A percentile compares a stretch with the other conserved stretches of the same genome.
phyloP scores from a whole-genome alignment of 1,140 invertebrate genomes.

The Idris sp. region DNA sequence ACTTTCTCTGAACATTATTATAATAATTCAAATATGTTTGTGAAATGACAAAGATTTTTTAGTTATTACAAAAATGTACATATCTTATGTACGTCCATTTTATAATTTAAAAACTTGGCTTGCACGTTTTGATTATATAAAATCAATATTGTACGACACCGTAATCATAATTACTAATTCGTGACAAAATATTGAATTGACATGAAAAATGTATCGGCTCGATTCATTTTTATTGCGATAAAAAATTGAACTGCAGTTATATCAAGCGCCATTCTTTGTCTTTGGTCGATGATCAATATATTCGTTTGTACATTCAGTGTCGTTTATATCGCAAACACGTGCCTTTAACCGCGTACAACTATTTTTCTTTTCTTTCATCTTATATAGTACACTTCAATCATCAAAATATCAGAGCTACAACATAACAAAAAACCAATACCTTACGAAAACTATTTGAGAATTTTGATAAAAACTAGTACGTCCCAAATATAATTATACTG shows the following conservation, averaged over 20 bases:
- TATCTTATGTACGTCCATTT: too few relatives aligned
- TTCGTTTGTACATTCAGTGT: slow-evolving; percentile 52
- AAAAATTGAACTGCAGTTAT: slow-evolving; percentile 36
- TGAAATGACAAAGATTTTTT: too few relatives aligned
- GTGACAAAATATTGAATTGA: slow-evolving; percentile 20
- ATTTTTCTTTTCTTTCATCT: slow-evolving; percentile 28
- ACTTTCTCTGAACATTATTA: too few relatives aligned
- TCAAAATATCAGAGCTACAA: slow-evolving; percentile 53
- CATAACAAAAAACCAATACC: slow-evolving; percentile 56
- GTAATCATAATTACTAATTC: too few relatives aligned
- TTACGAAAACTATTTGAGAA: too few relatives aligned
- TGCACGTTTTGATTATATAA: too few relatives aligned
- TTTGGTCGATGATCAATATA: slow-evolving; percentile 43
- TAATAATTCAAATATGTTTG: too few relatives aligned
- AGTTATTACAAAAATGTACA: too few relatives aligned
- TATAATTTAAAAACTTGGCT: too few relatives aligned
- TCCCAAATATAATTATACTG: too few relatives aligned
- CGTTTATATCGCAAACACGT: slow-evolving; percentile 53
- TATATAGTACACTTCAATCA: slow-evolving; percentile 53
- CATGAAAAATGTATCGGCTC: slow-evolving; percentile 15
- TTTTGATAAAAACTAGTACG: too few relatives aligned
- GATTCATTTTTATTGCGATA: slow-evolving; percentile 11
- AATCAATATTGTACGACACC: too few relatives aligned
- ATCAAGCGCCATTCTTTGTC: slow-evolving; percentile 29
- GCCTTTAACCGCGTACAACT: slow-evolving; percentile 40